Conservation (phyloP, 2,797 vertebrate species). For the Catamblyrhynchus diadema region DNA sequence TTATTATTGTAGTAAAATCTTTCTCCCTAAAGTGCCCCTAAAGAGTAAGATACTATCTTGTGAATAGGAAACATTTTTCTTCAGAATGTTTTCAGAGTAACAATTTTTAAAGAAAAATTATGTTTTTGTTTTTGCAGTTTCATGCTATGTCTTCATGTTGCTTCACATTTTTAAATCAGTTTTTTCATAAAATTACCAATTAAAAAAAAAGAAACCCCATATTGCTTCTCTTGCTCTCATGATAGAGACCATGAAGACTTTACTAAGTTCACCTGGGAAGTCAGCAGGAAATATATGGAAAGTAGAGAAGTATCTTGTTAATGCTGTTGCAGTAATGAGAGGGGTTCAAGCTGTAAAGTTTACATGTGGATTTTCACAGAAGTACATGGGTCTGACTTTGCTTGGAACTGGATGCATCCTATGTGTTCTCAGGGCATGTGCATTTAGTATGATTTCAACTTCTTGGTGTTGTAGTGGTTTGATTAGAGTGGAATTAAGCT, state of each 20-base stretch:
- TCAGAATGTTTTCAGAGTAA: not conserved
- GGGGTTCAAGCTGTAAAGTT: not conserved
- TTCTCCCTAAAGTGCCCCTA: not conserved
- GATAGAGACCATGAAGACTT: not conserved
- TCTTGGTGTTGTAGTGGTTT: not conserved
- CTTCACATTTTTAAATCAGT: not conserved
- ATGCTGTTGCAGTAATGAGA: not conserved
- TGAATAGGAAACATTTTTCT: not conserved
- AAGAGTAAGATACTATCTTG: not conserved
- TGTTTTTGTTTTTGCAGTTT: not conserved
- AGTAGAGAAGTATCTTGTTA: not conserved
- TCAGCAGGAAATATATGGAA: not conserved
- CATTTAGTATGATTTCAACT: not conserved
- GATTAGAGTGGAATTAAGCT: not conserved
- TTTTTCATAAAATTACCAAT: not conserved
- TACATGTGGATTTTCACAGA: not conserved
- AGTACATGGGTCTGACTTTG: not conserved
- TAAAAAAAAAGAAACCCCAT: not conserved
- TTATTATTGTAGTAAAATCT: not conserved
- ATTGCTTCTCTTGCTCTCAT: not conserved
- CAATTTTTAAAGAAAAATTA: not conserved
- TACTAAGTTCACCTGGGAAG: not conserved
- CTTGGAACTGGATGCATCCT: not conserved
- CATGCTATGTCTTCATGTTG: not conserved
- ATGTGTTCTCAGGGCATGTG: not conserved